Base-by-base conservation (phyloP, 2,797 vertebrate genomes). In the Gymnothorax reevesii region DNA sequence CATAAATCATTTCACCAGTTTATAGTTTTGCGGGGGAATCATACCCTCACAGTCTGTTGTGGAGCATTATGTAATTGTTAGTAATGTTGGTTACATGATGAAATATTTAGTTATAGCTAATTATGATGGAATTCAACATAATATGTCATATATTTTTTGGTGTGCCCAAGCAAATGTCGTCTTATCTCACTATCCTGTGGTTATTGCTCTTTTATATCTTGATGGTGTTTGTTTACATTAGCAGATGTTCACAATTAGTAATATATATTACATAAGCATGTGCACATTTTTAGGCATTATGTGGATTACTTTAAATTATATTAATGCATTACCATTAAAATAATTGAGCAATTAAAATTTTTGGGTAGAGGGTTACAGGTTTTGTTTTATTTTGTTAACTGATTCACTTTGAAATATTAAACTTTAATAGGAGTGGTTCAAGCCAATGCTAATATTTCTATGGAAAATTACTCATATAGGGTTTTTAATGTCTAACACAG, bases 41-140 rank as follows among this genome's bases (percentile, higher is more conserved):
- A 60, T 62, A 60, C 59, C 33, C 60, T 60, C 82, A 27, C 55
- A 33, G 54, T 60, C 82, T 62, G 59, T 83, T 83, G 82, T 83
- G 82, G 57, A 42, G 82, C 27, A 60, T 69, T 69, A 60, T 83
- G 57, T 33, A 33, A 60, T 83, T 83, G 57, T 62, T 27, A 62
- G 77, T 17, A 80, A 80, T 80, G 25, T 80, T 49, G 77, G 25
- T 54, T 80, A 54, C 22, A n/a, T 80, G 77, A 8, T 55, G 52
- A 54, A 80, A 55, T 7, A 55, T 80, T 80, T 80, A 80, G 77
- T 52, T 80, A 22, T 52, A 80, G 20, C 49, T 80, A 54, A 80
- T 55, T 80, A 54, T 80, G 10, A 54, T 80, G 73, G 12, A 52
- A 17, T 77, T 77, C 73, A 77, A 17, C 73, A 55, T 4, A 9